A percentile compares a stretch with the other conserved stretches of the same genome.
Conservation (phyloP, 2,888 invertebrate species). For the Apotomis turbidana region DNA sequence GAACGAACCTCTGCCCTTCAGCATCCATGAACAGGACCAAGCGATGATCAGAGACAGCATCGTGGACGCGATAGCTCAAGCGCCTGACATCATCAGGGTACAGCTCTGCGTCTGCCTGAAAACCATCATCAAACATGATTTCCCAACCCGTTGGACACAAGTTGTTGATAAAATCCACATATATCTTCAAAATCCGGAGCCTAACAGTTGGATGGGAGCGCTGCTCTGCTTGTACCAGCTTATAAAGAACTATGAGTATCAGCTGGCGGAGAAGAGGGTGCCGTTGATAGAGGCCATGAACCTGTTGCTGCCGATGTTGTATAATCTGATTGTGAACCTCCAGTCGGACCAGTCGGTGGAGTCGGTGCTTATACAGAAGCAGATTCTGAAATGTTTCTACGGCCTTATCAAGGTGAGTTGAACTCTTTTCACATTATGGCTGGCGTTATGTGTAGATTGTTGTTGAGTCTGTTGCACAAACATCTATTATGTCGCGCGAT, state of each 20-base stretch:
- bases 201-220: constrained; percentile 95
- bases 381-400: constrained; percentile 94
- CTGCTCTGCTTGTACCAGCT: constrained; percentile 95
- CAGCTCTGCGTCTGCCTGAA: constrained; percentile 97
- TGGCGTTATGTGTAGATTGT: background rate
- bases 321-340: constrained; percentile 91
- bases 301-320: constrained; percentile 94
- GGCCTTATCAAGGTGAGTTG: constrained; percentile 91
- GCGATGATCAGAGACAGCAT: constrained; percentile 95
- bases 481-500: too few relatives aligned
- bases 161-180: constrained; percentile 97
- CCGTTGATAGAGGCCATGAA: constrained; percentile 98
- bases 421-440: background rate
- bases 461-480: background rate
- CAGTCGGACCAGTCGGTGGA: constrained; percentile 93
- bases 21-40: constrained; percentile 98
- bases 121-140: constrained; percentile 97
- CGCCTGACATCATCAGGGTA: constrained; percentile 94
- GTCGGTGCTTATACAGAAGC: constrained; percentile 96
- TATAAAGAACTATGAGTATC: constrained; percentile 97
- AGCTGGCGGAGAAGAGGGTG: constrained; percentile 93
- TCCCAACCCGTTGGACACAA: constrained; percentile 97
- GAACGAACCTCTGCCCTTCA: constrained; percentile 90
- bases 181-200: constrained; percentile 95
- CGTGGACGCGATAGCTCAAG: constrained; percentile 97